Percentiles rank a stretch among this genome's conserved stretches.
These are phyloP conservation scores for Drepanosiphum platanoidis DNA, from an alignment of 2,888 invertebrate genomes.

Conservation along the genomic window DNA sequence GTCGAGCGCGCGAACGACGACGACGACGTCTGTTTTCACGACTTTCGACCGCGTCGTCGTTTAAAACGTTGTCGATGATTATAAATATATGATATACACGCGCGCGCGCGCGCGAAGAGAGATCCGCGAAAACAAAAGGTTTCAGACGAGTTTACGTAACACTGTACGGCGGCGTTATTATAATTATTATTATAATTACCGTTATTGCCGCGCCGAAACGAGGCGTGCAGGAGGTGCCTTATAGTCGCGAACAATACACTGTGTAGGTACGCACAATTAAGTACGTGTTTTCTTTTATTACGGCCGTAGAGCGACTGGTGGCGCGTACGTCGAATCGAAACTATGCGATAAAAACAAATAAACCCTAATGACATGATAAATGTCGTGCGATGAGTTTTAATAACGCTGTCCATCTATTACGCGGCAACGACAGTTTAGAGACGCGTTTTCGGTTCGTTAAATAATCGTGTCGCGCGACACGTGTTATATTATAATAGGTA, in stretches of 20 bases:
- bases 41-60: not conserved
- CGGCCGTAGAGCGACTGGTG: constrained; percentile 9
- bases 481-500: no score
- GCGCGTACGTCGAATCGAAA: constrained; percentile 28
- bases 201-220: no score
- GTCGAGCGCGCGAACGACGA: no score
- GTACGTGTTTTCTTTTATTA: constrained; percentile 28
- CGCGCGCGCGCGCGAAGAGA: no score
- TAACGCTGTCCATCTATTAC: not conserved
- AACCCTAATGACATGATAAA: constrained; percentile 30
- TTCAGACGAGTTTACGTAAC: constrained; percentile 2
- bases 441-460: no score
- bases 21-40: no score
- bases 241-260: constrained; percentile 20
- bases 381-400: not conserved
- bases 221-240: not conserved
- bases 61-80: not conserved
- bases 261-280: constrained; percentile 26
- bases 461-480: no score
- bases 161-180: no score
- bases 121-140: constrained; percentile 3
- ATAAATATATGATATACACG: no score
- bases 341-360: constrained; percentile 23
- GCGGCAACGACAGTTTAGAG: not conserved
- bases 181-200: constrained; percentile 7